Percentiles rank a stretch among this genome's conserved stretches.
Conservation (phyloP, 92 coral and sea anemone genomes). For the Bergia puertoricense region DNA sequence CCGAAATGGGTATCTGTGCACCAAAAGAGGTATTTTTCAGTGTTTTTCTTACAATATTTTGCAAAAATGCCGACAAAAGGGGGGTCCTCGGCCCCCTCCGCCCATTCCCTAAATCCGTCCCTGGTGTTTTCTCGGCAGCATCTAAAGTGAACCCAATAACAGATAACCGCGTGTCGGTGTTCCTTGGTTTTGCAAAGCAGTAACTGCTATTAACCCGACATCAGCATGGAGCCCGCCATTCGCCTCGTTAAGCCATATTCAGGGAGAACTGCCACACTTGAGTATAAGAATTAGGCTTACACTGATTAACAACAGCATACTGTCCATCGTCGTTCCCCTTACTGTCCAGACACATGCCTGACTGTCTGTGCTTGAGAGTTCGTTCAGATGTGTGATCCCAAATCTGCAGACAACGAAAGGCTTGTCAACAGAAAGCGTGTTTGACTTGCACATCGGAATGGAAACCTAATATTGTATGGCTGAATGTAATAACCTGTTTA, state of each 20-base stretch:
- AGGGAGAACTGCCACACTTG: constrained; percentile 95
- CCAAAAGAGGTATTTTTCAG: too few species aligned
- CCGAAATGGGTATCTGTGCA: too few species aligned
- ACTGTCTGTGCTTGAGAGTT: constrained; percentile 73
- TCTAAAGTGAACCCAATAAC: too few species aligned
- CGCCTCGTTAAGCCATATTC: constrained; percentile 57
- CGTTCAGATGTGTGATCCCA: constrained; percentile 86
- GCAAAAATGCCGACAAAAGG: too few species aligned
- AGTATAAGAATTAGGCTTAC: constrained; percentile 50
- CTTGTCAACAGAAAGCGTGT: not conserved
- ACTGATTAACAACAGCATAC: constrained; percentile 63
- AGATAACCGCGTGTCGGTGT: too few species aligned
- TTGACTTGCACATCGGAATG: not conserved
- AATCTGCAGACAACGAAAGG: constrained; percentile 48
- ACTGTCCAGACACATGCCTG: constrained; percentile 89
- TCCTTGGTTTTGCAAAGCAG: too few species aligned
- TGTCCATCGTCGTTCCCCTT: constrained; percentile 54
- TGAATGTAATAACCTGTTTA: not conserved
- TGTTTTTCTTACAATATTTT: too few species aligned
- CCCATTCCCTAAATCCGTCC: too few species aligned
- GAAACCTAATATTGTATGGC: too few species aligned
- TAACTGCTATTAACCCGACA: not conserved
- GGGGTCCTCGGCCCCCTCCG: too few species aligned
- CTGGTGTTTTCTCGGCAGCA: too few species aligned
- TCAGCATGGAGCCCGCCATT: not conserved